A percentile compares a stretch with the other conserved stretches of the same genome.
Conservation (phyloP, 2,113 vertebrate genomes). For the Pedionomus torquatus region DNA sequence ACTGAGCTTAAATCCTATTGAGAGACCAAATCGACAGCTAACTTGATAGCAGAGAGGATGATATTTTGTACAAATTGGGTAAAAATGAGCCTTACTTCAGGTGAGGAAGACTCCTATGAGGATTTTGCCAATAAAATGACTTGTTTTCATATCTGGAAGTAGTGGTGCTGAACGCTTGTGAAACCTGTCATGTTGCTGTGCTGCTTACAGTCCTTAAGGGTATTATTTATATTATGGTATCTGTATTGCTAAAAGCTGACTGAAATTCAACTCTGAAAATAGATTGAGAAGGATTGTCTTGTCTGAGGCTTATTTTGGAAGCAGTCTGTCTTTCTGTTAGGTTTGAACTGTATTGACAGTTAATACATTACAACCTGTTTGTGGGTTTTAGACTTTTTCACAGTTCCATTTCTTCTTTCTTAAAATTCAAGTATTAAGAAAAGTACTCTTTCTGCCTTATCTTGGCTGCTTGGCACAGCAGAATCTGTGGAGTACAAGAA, state of each 20-base stretch:
- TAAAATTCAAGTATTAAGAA: not conserved
- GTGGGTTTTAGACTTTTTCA: not conserved
- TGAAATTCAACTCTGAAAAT: not conserved
- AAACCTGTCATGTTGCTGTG: not conserved
- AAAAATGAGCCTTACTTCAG: not conserved
- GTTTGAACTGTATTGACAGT: not conserved
- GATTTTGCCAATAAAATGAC: not conserved
- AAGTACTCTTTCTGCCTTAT: not conserved
- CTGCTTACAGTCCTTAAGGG: not conserved
- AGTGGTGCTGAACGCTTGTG: not conserved
- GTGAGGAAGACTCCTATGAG: not conserved
- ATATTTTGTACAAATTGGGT: not conserved
- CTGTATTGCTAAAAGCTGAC: not conserved
- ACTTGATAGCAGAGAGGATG: not conserved
- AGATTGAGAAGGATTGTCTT: not conserved
- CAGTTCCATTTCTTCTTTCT: not conserved
- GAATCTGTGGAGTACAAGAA: not conserved
- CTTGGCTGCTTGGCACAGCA: not conserved
- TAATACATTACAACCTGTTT: not conserved
- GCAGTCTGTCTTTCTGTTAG: not conserved
- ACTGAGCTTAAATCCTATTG: not conserved
- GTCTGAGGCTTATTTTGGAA: not conserved
- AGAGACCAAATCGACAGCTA: not conserved
- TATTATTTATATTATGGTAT: not conserved
- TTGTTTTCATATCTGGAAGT: not conserved